Base-by-base conservation (phyloP, 1,140 invertebrate genomes). In the Sitobion miscanthi region DNA sequence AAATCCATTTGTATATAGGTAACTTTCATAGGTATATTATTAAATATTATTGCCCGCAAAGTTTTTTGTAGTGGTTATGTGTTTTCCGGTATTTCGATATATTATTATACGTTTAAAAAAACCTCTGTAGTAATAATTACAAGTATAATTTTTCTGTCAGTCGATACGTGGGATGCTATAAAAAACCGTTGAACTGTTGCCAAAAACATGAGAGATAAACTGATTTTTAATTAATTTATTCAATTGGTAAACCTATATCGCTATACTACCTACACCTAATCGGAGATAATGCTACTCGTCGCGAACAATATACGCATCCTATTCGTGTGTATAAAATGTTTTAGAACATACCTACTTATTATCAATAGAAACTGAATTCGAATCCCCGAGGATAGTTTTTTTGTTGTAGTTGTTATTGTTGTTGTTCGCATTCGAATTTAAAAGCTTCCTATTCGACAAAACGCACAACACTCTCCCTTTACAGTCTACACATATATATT, bases 381-480 rank as follows among this genome's bases (percentile, higher is more conserved):
- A 87, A 87, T 87, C 47, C 86, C 86, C 4, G 45, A 49, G 86
- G 86, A 49, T 87, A n/a, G 86, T 30, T 87, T 87, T 87, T 86
- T 45, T 83, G 25, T 62, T 30, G 30, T 30, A 30, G 25, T 83
- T 38, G 38, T 83, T 23, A 5, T 77, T 77, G 62, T 69, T n/a
- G 30, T 85, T 42, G 38, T 85, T 38, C 83, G 25, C 23, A 45
- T 49, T 47, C 42, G 25, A 49, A 87, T 87, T 45, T 87, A 47
- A 87, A 87, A 87, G 25, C 86, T 87, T 49, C 45, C 86, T 87
- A 49, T 49, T 14, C 47, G 11, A 35, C 86, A 49, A 87, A 87
- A 45, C 25, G 42, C 25, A 87, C 30, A 47, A 87, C 86, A 77
- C 30, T 77, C 30, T 77, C 62, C 25, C 62, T 69, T 23, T n/a